phyloP scores from a whole-genome alignment of 2,888 invertebrate genomes.

The Stenurella melanura region DNA sequence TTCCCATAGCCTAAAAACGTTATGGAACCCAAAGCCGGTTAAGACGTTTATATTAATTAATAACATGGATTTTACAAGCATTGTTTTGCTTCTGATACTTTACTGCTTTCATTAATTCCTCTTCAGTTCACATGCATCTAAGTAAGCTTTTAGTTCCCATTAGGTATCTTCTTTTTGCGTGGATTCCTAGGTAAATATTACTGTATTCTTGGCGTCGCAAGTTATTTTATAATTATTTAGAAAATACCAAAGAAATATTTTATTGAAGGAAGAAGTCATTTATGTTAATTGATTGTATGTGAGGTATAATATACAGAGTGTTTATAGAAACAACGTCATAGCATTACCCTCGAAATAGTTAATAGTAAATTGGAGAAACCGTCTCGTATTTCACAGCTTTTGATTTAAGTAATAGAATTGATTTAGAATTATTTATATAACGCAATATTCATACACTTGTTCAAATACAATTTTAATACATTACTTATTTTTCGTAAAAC shows the following conservation, averaged over 20 bases:
- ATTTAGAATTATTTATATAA: too few relatives aligned
- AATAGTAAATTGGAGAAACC: too few relatives aligned
- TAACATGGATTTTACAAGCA: constrained; percentile 28
- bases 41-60: constrained; percentile 30
- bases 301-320: background rate
- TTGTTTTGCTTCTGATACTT: constrained; percentile 36
- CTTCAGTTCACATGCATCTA: constrained; percentile 24
- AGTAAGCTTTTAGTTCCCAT: constrained; percentile 15
- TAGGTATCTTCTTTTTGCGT: constrained; percentile 13
- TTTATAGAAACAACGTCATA: background rate
- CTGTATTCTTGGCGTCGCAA: constrained; percentile 2
- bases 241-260: constrained; percentile 5
- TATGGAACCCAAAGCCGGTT: constrained; percentile 8
- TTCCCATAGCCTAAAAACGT: constrained; percentile 55
- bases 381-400: too few relatives aligned
- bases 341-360: too few relatives aligned
- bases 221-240: constrained; percentile 17
- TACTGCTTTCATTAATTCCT: constrained; percentile 25
- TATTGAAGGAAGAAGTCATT: constrained; percentile 7
- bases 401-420: too few relatives aligned
- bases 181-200: constrained; percentile 19
- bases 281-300: background rate
- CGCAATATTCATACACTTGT: too few relatives aligned
- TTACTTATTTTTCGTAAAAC: too few relatives aligned
- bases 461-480: too few relatives aligned